These are phyloP conservation scores for Acipenser ruthenus DNA, from an alignment of 2,797 vertebrate genomes.

Conservation along the genomic window DNA sequence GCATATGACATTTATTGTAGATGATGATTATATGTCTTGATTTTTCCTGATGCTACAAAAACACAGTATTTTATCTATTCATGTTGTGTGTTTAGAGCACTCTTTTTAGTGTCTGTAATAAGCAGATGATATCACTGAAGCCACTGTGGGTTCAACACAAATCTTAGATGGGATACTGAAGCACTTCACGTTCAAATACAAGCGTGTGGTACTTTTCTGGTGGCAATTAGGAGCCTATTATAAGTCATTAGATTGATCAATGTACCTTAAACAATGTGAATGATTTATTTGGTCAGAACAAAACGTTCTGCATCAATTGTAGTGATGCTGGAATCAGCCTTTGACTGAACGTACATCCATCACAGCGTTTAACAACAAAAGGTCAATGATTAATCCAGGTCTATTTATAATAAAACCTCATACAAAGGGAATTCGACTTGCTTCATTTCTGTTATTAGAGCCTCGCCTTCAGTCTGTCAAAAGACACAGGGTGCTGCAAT, in stretches of 20 bases:
- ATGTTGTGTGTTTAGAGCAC: too few species aligned
- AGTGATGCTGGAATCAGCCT: conserved; percentile 48
- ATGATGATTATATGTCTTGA: too few species aligned
- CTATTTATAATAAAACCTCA: conserved; percentile 75
- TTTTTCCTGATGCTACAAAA: too few species aligned
- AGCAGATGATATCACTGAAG: too few species aligned
- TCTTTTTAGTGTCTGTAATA: too few species aligned
- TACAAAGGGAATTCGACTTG: conserved; percentile 51
- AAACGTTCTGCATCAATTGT: conserved; percentile 69
- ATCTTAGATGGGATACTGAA: conserved; percentile 11
- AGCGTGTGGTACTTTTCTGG: conserved; percentile 72
- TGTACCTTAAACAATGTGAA: conserved; percentile 97
- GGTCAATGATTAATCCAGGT: conserved; percentile 73
- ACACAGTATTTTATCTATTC: too few species aligned
- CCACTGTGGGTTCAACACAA: too few species aligned
- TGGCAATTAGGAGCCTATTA: conserved; percentile 96
- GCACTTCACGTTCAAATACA: conserved; percentile 62
- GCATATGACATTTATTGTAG: too few species aligned
- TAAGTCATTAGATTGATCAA: conserved; percentile 98
- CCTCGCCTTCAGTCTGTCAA: conserved; percentile 55
- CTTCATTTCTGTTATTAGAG: conserved; percentile 56
- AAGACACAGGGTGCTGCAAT: conserved; percentile 48
- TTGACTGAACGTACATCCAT: conserved; percentile 69
- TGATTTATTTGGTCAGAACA: conserved; percentile 88
- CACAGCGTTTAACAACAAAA: conserved; percentile 63